Evolutionary conservation across 2,113 vertebrate species (phyloP), one percentile per base, ranked within the genome.

Genomic region (Eubucco bourcierii): DNA sequence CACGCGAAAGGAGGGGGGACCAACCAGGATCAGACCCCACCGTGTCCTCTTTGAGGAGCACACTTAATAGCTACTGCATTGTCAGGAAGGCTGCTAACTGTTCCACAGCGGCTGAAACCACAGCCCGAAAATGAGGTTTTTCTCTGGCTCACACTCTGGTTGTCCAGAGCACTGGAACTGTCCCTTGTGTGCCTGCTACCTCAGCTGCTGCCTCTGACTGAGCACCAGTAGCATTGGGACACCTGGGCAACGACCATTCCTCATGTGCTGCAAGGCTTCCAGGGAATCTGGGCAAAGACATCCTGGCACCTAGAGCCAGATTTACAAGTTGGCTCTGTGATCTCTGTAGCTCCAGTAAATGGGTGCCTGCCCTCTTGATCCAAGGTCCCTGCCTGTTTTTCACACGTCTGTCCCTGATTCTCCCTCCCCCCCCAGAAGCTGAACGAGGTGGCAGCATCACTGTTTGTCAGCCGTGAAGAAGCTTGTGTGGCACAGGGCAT

Each of bases 391-490:
- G 21, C 34, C n/a, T 52, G n/a, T 53, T 37, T 44, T 41, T 66
- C 7, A 74, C 55, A 7, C 10, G 7, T 29, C 53, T 71, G 18
- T 53, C 31, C 16, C 39, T 10, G 29, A 5, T 84, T 96, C 34
- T 90, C 46, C 66, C 70, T 92, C 73, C 46, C n/a, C 47, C 71
- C 37, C 1, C 91, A 99, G 99, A 98, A 98, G 67, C 86, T 99
- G 90, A 99, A 99, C 7, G 98, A 99, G 56, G 97, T 88, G n/a
- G 99, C 98, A 0, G 98, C 98, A 0, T 96, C 82, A 20, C 97
- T 99, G 71, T 99, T 99, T 27, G 97, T 98, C 80, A 98, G 98
- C n/a, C 96, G 96, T 0, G 98, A 98, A 15, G 98, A 98, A 72
- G 95, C 93, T 50, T 97, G 95, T 2, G 98, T 99, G 87, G 97